Percentiles rank a stretch among this genome's conserved stretches.
phyloP scores from a whole-genome alignment of 2,797 vertebrate species.

The Thripadectes ignobilis region DNA sequence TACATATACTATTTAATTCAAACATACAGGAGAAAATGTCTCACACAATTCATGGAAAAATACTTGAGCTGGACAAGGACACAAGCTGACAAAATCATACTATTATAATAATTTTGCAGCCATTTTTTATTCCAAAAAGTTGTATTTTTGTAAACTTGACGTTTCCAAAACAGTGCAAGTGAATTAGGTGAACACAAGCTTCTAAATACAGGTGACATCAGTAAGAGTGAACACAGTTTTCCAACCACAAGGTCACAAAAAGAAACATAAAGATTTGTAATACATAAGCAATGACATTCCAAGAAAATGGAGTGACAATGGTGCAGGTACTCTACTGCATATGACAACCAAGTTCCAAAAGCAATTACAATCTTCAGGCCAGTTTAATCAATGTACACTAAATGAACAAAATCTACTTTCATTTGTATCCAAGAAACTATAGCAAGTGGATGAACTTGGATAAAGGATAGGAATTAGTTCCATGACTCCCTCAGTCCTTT shows the following conservation, averaged over 20 bases:
- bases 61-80: neutral
- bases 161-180: conserved; percentile 79
- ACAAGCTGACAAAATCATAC: neutral
- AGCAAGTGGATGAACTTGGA: neutral
- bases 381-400: conserved; percentile 20
- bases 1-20: neutral
- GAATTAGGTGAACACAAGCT: conserved; percentile 71
- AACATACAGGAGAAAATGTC: neutral
- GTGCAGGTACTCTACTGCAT: neutral
- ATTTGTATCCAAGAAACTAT: neutral
- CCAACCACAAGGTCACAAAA: conserved; percentile 40
- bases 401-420: neutral
- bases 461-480: neutral
- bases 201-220: conserved; percentile 63
- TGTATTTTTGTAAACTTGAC: conserved; percentile 75
- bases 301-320: conserved; percentile 21
- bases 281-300: conserved; percentile 15
- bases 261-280: conserved; percentile 33
- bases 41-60: neutral
- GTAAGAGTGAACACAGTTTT: conserved; percentile 39
- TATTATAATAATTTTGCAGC: conserved; percentile 44
- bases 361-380: conserved; percentile 17
- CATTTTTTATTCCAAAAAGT: conserved; percentile 75
- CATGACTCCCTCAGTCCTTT: neutral
- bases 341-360: conserved; percentile 42